phyloP scores from a whole-genome alignment of 1,140 invertebrate species.

The Cyclargus thomasi region DNA sequence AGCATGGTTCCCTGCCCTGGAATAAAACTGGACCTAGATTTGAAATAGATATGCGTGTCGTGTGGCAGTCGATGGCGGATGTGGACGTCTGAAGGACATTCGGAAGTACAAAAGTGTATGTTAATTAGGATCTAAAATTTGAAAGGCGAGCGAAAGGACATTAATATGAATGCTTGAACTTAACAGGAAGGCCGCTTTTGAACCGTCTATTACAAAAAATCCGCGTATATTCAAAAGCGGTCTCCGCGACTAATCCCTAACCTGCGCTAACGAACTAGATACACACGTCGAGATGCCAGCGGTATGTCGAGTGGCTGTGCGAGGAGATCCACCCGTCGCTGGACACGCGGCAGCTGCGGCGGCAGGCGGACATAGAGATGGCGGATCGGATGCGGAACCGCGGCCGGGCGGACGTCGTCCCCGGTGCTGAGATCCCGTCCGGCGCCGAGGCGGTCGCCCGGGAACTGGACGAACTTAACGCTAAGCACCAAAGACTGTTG shows the following conservation, averaged over 20 bases:
- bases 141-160: constrained; percentile 29
- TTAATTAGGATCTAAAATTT: constrained; percentile 19
- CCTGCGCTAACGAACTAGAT: constrained; percentile 80
- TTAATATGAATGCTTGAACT: constrained; percentile 26
- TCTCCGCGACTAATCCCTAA: constrained; percentile 40
- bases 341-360: constrained; percentile 77
- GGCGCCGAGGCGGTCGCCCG: constrained; percentile 89
- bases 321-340: constrained; percentile 90
- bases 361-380: constrained; percentile 55
- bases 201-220: neutral
- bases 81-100: constrained; percentile 23
- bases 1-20: constrained; percentile 48
- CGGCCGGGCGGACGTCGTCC: constrained; percentile 34
- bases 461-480: constrained; percentile 91
- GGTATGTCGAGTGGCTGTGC: constrained; percentile 91
- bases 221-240: constrained; percentile 35
- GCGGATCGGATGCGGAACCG: constrained; percentile 42
- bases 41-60: constrained; percentile 18
- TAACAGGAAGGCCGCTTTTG: constrained; percentile 32
- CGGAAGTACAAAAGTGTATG: constrained; percentile 17
- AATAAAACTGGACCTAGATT: constrained; percentile 42
- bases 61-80: constrained; percentile 25
- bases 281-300: constrained; percentile 90
- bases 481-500: constrained; percentile 85
- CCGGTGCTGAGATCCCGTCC: constrained; percentile 34